phyloP scores from a whole-genome alignment of 2,113 vertebrate genomes.

The Etia nguti region DNA sequence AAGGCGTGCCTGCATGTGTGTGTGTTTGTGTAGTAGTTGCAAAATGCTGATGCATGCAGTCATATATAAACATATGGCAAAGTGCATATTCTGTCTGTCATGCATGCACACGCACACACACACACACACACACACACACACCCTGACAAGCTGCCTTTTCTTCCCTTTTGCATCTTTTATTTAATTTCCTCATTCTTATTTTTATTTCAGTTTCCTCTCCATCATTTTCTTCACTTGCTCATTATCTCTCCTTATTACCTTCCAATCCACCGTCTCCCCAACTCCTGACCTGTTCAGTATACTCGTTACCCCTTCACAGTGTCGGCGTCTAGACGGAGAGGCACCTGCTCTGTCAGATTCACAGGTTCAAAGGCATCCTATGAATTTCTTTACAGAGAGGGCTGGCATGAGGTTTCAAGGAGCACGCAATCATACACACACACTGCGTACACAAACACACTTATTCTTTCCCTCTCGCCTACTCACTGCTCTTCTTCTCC shows the following conservation, averaged over 20 bases:
- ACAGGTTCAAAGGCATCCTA: slow-evolving; percentile 28
- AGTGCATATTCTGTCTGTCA: neutral
- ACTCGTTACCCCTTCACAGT: slow-evolving; percentile 36
- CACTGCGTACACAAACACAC: neutral
- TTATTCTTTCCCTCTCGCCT: neutral
- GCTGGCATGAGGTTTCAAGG: slow-evolving; percentile 14
- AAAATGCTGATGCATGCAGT: slow-evolving; percentile 50
- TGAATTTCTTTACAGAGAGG: slow-evolving; percentile 13
- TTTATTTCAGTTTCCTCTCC: neutral
- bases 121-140: neutral
- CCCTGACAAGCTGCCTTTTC: neutral
- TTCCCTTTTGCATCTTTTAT: neutral
- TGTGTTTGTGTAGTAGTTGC: neutral
- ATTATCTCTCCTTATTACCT: slow-evolving; percentile 41
- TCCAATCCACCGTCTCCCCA: neutral
- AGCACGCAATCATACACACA: neutral
- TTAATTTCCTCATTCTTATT: slow-evolving; percentile 25
- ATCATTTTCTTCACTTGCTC: slow-evolving; percentile 29
- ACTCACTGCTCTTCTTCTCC: neutral
- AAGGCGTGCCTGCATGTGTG: neutral
- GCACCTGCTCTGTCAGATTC: slow-evolving; percentile 26
- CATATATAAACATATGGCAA: slow-evolving; percentile 44
- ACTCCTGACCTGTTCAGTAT: slow-evolving; percentile 50
- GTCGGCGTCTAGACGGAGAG: slow-evolving; percentile 29
- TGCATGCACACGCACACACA: neutral